Conservation (phyloP, 1,140 invertebrate genomes). For the Drosophila tristis region DNA sequence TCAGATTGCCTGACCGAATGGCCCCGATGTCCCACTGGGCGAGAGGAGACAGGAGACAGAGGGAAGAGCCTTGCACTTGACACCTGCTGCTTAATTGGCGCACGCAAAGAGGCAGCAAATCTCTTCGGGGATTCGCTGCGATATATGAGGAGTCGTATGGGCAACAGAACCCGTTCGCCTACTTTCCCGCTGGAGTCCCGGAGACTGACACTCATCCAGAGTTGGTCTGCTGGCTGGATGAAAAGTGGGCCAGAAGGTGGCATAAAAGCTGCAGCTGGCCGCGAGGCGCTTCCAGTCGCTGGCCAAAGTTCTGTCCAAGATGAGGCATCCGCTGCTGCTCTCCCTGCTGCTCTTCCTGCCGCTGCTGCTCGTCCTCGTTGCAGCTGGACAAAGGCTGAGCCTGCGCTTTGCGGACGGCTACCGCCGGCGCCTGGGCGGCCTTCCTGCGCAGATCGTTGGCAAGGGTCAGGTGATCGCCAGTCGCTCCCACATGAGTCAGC, state of each 20-base stretch:
- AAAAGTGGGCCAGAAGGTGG: constrained; percentile 33
- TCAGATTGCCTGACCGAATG: constrained; percentile 18
- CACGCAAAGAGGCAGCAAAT: constrained; percentile 12
- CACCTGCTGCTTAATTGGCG: constrained; percentile 46
- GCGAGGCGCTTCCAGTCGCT: constrained; percentile 26
- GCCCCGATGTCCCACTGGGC: constrained; percentile 1
- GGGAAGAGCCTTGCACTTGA: constrained; percentile 34
- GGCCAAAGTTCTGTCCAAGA: constrained; percentile 54
- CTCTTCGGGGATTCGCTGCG: constrained; percentile 4
- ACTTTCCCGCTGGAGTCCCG: constrained; percentile 40
- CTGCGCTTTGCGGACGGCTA: constrained; percentile 34
- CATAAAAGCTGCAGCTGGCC: constrained; percentile 55
- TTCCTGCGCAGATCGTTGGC: constrained; percentile 31
- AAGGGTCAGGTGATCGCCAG: constrained; percentile 47
- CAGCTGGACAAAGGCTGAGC: constrained; percentile 6
- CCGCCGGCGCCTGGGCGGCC: constrained; percentile 27
- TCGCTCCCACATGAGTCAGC: constrained; percentile 8
- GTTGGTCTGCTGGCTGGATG: not conserved
- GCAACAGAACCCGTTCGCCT: constrained; percentile 29
- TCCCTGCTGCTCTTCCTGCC: constrained; percentile 7
- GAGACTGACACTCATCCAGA: constrained; percentile 51
- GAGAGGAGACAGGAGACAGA: not conserved
- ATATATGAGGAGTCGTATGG: constrained; percentile 4
- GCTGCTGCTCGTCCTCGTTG: constrained; percentile 4
- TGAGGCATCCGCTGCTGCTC: constrained; percentile 38